phyloP scores from a whole-genome alignment of 35 echinoderm and acorn worm genomes.

The Nesometra sesokonis region DNA sequence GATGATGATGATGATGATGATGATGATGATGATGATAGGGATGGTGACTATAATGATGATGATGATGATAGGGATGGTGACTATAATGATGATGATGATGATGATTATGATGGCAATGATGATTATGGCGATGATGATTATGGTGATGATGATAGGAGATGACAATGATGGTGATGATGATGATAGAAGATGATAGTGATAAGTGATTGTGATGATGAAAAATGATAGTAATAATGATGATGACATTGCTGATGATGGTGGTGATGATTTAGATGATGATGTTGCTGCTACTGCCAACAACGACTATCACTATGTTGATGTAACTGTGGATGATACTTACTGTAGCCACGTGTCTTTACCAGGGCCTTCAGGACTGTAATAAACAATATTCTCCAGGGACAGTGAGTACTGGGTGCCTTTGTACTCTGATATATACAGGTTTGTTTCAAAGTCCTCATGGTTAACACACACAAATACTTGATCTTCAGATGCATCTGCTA shows the following conservation, averaged over 20 bases:
- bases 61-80: too few relatives aligned
- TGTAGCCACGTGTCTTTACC: constrained; percentile 72
- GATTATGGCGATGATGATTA: too few relatives aligned
- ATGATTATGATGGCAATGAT: too few relatives aligned
- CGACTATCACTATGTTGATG: background rate
- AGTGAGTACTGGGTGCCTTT: constrained; percentile 38
- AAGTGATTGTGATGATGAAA: too few relatives aligned
- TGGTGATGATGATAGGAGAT: background rate
- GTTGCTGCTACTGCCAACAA: too few relatives aligned
- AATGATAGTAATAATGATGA: background rate
- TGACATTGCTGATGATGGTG: background rate
- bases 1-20: background rate
- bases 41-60: too few relatives aligned
- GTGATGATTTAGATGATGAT: background rate
- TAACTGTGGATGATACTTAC: background rate
- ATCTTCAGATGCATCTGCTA: constrained; percentile 91
- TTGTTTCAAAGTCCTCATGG: constrained; percentile 43
- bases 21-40: background rate
- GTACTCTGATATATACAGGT: constrained; percentile 86
- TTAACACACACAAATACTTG: constrained; percentile 96
- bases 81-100: too few relatives aligned
- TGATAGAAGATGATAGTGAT: too few relatives aligned
- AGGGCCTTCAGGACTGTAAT: constrained; percentile 65
- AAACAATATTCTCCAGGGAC: constrained; percentile 69
- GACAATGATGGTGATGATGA: background rate